phyloP scores from a whole-genome alignment of 1,140 invertebrate genomes.

The Mercenaria mercenaria region DNA sequence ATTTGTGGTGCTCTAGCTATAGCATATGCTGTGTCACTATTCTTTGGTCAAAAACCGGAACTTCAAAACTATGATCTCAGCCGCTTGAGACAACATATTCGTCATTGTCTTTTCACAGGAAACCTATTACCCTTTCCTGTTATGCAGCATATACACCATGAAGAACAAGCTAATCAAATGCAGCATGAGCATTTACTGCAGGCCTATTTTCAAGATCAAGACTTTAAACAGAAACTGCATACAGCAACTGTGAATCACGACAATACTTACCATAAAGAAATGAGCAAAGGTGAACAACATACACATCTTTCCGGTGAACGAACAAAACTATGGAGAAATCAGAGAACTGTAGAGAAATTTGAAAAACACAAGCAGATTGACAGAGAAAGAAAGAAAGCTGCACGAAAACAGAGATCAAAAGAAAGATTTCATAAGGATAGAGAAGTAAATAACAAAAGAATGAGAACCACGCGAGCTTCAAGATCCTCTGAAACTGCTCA shows the following conservation, averaged over 20 bases:
- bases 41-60: slow-evolving; percentile 31
- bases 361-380: not conserved
- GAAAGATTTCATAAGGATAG: not conserved
- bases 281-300: not conserved
- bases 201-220: slow-evolving; percentile 3
- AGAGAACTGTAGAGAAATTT: not conserved
- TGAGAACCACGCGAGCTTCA: not conserved
- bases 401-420: not conserved
- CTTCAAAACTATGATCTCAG: slow-evolving; percentile 36
- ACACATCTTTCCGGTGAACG: not conserved
- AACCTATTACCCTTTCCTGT: slow-evolving; percentile 30
- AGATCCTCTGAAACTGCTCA: not conserved
- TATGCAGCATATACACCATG: not conserved
- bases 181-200: not conserved
- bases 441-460: slow-evolving; percentile 1
- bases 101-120: slow-evolving; percentile 9
- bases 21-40: slow-evolving; percentile 35
- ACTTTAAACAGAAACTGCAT: slow-evolving; percentile 5
- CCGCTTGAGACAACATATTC: slow-evolving; percentile 32
- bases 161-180: not conserved
- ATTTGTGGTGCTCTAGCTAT: slow-evolving; percentile 19
- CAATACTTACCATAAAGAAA: not conserved
- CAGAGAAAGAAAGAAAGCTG: slow-evolving; percentile 1
- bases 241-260: not conserved
- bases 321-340: not conserved